Evolutionary conservation across 2,797 vertebrate genomes (phyloP), one percentile per base, ranked within the genome.

Genomic region (Buceros bicornis): DNA sequence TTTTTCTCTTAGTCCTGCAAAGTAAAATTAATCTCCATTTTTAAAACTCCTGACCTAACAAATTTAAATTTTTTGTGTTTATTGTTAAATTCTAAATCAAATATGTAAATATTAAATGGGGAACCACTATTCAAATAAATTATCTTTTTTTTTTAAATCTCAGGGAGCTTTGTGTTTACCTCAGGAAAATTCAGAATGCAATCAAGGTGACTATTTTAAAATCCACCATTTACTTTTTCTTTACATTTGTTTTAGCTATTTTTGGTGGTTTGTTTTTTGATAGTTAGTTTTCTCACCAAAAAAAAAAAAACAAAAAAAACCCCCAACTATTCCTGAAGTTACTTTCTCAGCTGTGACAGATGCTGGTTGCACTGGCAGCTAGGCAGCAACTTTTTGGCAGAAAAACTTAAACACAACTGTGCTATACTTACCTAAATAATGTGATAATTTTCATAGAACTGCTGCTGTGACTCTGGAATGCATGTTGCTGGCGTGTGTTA

Each of bases 301-400:
- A 54, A 53, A 31, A 45, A 31, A 11, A 2, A 4, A 91, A 81
- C 33, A 54, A 53, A 31, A 89, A 45, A 31, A 11, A 2, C 33
- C 33, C 33, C 33, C 33, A 4, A 91, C 6, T 45, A 12, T 66
- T 83, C 54, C 22, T 62, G 42, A 72, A 81, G 19, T 70, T 62
- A 62, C 61, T 69, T 88, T 76, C 72, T 91, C 54, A 82, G 51
- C 47, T 95, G 54, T 79, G 65, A 91, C 12, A 90, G 94, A 94
- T 7, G 42, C 20, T 72, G 28, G n/a, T 50, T 91, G 62, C 1
- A 0, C 53, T 74, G 84, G 82, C 67, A 83, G 20, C 11, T 56
- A 65, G 42, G 40, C 89, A 89, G 35, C 12, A 73, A 48, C 11
- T 81, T 80, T 87, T 91, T 29, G 81, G 29, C 54, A 89, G 65